These are phyloP conservation scores for Amyelois transitella DNA, from an alignment of 1,140 invertebrate genomes.

Conservation along the genomic window DNA sequence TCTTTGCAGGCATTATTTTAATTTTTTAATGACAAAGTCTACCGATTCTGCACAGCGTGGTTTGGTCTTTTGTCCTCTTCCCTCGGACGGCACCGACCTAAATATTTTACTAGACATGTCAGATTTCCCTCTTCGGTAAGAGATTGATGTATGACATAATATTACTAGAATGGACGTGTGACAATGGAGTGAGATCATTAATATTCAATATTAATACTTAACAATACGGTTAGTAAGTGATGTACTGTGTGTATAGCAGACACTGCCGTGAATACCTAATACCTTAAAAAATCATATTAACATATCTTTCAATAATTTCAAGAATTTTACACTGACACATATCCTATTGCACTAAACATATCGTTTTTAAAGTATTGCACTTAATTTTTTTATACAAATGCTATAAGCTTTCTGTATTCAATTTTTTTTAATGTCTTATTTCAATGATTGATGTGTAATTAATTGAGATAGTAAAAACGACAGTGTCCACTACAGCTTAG, in stretches of 20 bases:
- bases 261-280: not conserved
- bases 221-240: slow-evolving; percentile 58
- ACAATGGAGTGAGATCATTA: slow-evolving; percentile 70
- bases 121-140: not conserved
- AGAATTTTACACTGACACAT: no score
- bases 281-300: not conserved
- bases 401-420: no score
- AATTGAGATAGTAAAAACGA: not conserved
- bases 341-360: no score
- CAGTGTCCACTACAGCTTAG: not conserved
- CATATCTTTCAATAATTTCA: no score
- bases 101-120: not conserved
- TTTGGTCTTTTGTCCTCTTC: not conserved
- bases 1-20: no score
- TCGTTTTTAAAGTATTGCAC: no score
- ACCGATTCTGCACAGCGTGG: no score
- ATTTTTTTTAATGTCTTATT: not conserved
- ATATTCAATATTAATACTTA: slow-evolving; percentile 71
- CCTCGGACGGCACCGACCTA: not conserved
- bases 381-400: no score
- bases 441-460: not conserved
- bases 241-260: slow-evolving; percentile 10
- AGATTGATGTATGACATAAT: slow-evolving; percentile 8
- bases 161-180: slow-evolving; percentile 54
- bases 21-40: no score